These are phyloP conservation scores for Agonopterix subpropinquella DNA, from an alignment of 2,888 invertebrate genomes.

Conservation along the genomic window DNA sequence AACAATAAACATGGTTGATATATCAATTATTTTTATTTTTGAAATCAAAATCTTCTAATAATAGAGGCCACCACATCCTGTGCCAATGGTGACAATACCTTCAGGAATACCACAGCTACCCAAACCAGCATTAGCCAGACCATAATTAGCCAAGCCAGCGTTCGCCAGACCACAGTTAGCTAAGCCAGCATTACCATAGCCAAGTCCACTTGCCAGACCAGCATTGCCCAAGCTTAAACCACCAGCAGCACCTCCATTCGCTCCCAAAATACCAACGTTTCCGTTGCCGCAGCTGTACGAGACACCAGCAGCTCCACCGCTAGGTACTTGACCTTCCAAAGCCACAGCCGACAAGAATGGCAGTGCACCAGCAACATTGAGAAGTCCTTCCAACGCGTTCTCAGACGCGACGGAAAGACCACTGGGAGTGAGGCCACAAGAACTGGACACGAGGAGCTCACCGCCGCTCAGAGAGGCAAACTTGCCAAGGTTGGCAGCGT, in stretches of 20 bases:
- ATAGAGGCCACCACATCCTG: neutral
- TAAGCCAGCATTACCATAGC: neutral
- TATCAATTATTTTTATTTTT: neutral
- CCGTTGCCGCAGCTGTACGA: constrained; percentile 22
- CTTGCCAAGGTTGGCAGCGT: neutral
- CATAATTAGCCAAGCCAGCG: neutral
- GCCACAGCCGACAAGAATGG: constrained; percentile 22
- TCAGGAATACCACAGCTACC: neutral
- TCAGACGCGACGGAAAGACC: constrained; percentile 24
- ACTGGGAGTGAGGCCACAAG: constrained; percentile 19
- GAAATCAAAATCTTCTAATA: neutral
- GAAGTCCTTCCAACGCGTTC: constrained; percentile 23
- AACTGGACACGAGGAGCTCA: constrained; percentile 2
- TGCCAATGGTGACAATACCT: neutral
- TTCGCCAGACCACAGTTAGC: neutral
- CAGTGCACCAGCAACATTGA: constrained; percentile 19
- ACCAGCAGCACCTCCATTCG: neutral
- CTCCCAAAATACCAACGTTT: constrained; percentile 13
- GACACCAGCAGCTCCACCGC: constrained; percentile 16
- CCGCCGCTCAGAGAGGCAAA: neutral
- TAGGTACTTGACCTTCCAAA: constrained; percentile 18
- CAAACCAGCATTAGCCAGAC: neutral
- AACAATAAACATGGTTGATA: no score
- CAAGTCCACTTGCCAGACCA: neutral
- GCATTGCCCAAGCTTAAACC: neutral